phyloP scores from a whole-genome alignment of 2,888 invertebrate genomes.

The Clunio marinus region DNA sequence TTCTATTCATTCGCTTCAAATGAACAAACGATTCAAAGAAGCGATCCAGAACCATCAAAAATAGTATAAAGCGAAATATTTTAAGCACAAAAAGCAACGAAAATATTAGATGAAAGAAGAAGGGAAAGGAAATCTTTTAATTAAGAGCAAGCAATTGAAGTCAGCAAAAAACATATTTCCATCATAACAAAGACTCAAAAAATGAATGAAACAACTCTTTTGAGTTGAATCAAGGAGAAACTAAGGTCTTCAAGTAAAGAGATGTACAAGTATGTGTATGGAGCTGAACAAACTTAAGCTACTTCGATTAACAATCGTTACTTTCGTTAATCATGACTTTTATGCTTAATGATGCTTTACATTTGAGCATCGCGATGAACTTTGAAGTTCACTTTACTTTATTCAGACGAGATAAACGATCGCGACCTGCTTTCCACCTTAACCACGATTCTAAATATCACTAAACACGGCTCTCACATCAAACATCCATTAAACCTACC shows the following conservation, averaged over 20 bases:
- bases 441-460: background rate
- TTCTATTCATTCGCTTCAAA: background rate
- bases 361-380: no score
- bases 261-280: no score
- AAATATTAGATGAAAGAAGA: background rate
- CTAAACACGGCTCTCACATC: slow-evolving; percentile 23
- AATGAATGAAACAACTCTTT: background rate
- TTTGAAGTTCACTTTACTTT: background rate
- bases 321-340: no score
- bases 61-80: background rate
- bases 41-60: slow-evolving; percentile 20
- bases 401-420: no score
- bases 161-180: no score
- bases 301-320: no score
- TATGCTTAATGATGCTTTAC: no score
- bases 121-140: slow-evolving; percentile 37
- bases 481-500: slow-evolving; percentile 12
- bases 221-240: no score
- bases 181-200: background rate
- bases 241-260: no score
- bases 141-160: slow-evolving; percentile 27
- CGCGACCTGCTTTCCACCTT: background rate
- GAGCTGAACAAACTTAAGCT: no score
- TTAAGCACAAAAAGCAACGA: background rate
- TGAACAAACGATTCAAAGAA: background rate